phyloP scores from a whole-genome alignment of 2,888 invertebrate genomes.

The Cryptus armator region DNA sequence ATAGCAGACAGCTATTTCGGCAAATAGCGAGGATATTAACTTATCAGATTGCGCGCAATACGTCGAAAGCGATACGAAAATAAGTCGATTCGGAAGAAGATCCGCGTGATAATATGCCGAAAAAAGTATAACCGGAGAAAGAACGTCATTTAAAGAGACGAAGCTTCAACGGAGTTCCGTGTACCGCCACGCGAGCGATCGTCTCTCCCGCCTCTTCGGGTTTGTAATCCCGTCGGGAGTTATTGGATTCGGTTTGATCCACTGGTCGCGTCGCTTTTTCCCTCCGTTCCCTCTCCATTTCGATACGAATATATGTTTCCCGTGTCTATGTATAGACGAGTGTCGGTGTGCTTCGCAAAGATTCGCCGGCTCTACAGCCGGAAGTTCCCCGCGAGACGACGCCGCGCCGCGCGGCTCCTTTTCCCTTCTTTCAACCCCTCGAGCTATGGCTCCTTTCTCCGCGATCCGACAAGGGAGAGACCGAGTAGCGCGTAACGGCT shows the following conservation, averaged over 20 bases:
- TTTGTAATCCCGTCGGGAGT: slow-evolving; percentile 81
- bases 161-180: slow-evolving; percentile 14
- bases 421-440: slow-evolving; percentile 42
- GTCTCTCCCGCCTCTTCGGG: slow-evolving; percentile 73
- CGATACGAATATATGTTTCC: neutral
- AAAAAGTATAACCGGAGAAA: slow-evolving; percentile 50
- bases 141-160: slow-evolving; percentile 32
- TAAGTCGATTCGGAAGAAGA: slow-evolving; percentile 26
- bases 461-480: neutral
- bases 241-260: slow-evolving; percentile 83
- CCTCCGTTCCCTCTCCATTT: slow-evolving; percentile 55
- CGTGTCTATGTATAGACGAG: slow-evolving; percentile 1
- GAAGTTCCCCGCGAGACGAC: slow-evolving; percentile 62
- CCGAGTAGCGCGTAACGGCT: slow-evolving; percentile 60
- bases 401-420: slow-evolving; percentile 47
- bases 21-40: neutral
- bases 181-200: slow-evolving; percentile 71
- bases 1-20: neutral
- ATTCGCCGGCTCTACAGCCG: slow-evolving; percentile 38
- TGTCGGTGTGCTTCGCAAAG: slow-evolving; percentile 47
- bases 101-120: slow-evolving; percentile 12
- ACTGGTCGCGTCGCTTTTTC: slow-evolving; percentile 72
- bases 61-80: slow-evolving; percentile 11
- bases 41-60: neutral
- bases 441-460: slow-evolving; percentile 9